Evolutionary conservation across 2,797 vertebrate species (phyloP), one percentile per base, ranked within the genome.

Genomic region (Enteromius paludinosus): DNA sequence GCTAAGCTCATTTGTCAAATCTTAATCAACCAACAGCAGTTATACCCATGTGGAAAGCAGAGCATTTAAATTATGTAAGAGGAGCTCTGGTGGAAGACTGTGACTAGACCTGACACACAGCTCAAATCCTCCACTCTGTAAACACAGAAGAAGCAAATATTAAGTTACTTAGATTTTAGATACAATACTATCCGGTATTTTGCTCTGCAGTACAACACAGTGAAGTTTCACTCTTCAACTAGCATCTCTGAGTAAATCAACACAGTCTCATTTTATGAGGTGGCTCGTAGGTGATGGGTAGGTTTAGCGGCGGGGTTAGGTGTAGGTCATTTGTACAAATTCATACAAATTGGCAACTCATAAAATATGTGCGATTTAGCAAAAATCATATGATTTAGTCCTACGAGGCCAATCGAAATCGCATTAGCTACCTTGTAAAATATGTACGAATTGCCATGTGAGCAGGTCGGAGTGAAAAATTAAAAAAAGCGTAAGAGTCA

Each of bases 51-150:
- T 28, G 1, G 5, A 61, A 61, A 28, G 23, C 56, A 25, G 23
- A 61, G 25, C 56, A 61, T 65, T 25, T 45, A 12, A 70, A 70
- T 23, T 5, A 43, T 15, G 38, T 43, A 30, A 41, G 33, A 25
- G n/a, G 5, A 45, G 38, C 18, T 69, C 66, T 69, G n/a, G 18
- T 69, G 18, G 35, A 69, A 69, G 66, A 69, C 35, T n/a, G 12
- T 62, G 28, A 62, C 61, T 62, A 62, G 23, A 17, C 23, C 33
- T 69, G 65, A 69, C 64, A 38, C 17, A 66, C 28, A 65, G 64
- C 66, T 70, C 41, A 23, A 25, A 45, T 70, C 12, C 23, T 7
- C 38, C 38, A 70, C n/a, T n/a, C 18, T 68, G 35, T 23, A 20
- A 8, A 68, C 65, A 68, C 35, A 68, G 65, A 43, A 68, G 33